Conservation (phyloP, 2,797 vertebrate genomes). For the Rhinatrema bivittatum region DNA sequence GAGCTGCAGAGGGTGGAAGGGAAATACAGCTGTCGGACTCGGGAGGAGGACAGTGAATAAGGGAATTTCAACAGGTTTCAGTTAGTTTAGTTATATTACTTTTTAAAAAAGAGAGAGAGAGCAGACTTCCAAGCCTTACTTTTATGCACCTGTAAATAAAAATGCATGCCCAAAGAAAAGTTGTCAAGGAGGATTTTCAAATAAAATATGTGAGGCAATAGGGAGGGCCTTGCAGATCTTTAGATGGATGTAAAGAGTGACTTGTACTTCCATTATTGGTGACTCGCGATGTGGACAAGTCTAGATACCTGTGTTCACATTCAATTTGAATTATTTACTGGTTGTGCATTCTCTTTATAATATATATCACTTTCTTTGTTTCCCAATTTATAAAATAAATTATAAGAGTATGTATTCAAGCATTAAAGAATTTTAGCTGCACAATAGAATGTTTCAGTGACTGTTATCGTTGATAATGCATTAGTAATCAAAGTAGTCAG, state of each 20-base stretch:
- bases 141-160: conserved; percentile 24
- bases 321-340: too few species aligned
- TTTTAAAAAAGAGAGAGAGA: too few species aligned
- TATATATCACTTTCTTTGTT: too few species aligned
- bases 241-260: conserved; percentile 18
- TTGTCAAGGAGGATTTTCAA: conserved; percentile 31
- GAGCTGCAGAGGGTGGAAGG: too few species aligned
- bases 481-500: conserved; percentile 78
- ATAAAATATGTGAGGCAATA: conserved; percentile 24
- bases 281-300: neutral
- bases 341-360: too few species aligned
- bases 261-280: conserved; percentile 10
- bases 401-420: conserved; percentile 36
- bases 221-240: conserved; percentile 14
- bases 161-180: conserved; percentile 17
- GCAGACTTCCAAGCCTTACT: too few species aligned
- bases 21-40: too few species aligned
- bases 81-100: too few species aligned
- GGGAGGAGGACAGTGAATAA: too few species aligned
- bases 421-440: conserved; percentile 49
- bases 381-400: neutral
- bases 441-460: conserved; percentile 57
- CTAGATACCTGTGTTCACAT: too few species aligned
- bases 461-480: conserved; percentile 68
- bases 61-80: too few species aligned